Evolutionary conservation across 1,140 invertebrate species (phyloP).

Genomic region (Zeugodacus cucurbitae): DNA sequence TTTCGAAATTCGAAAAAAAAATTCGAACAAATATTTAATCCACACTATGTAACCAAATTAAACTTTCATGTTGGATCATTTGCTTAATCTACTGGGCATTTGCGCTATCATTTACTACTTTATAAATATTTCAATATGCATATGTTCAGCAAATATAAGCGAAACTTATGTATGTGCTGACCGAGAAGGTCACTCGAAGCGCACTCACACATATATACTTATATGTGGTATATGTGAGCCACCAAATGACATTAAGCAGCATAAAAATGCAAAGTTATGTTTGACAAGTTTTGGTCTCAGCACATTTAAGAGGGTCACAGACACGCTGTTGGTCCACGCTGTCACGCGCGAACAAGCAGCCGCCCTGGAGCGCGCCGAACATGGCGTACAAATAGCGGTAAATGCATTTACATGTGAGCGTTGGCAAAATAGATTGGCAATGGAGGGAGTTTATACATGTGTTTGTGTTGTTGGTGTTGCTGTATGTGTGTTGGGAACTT

Average conservation of each 20-base stretch:
- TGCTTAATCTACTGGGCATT: background rate
- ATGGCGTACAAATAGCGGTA: constrained; percentile 42
- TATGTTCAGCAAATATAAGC: background rate
- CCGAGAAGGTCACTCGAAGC: background rate
- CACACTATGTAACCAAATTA: no score
- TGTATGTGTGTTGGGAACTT: background rate
- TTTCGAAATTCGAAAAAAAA: no score
- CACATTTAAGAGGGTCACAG: constrained; percentile 35
- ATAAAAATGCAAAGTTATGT: constrained; percentile 65
- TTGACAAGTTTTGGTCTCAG: constrained; percentile 38
- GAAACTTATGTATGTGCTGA: background rate
- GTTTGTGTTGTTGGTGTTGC: background rate
- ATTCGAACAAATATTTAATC: no score
- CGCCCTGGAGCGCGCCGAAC: background rate
- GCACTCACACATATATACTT: background rate
- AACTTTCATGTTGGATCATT: background rate
- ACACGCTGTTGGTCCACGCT: constrained; percentile 44
- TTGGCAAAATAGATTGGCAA: background rate
- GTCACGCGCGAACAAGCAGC: constrained; percentile 43
- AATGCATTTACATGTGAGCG: background rate
- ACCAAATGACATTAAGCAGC: constrained; percentile 46
- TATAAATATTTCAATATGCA: background rate
- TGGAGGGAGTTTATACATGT: background rate
- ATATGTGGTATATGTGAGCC: background rate
- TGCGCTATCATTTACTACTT: background rate